Percentiles rank a stretch among this genome's conserved stretches.
These are phyloP conservation scores for Mylabris phalerata DNA, from an alignment of 1,140 invertebrate species.

Conservation along the genomic window DNA sequence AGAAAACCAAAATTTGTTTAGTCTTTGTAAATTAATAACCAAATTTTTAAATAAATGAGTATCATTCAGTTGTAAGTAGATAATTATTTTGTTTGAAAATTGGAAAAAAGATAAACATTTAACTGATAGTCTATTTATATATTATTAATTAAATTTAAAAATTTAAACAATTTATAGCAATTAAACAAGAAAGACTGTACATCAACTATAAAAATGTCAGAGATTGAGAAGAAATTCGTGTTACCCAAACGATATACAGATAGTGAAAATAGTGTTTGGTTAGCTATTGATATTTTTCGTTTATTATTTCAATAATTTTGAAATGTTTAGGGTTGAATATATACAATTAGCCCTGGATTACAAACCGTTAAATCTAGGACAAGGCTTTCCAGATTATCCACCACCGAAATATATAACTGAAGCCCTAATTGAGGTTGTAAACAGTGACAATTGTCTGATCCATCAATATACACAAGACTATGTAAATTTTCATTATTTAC, in stretches of 20 bases:
- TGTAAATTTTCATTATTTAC: conserved; percentile 45
- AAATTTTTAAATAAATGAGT: too few species aligned
- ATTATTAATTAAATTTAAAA: too few species aligned
- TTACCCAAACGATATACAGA: conserved; percentile 7
- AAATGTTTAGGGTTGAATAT: conserved; percentile 82
- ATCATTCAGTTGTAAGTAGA: too few species aligned
- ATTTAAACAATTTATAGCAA: too few species aligned
- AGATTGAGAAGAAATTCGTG: conserved; percentile 3
- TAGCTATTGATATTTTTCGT: not conserved
- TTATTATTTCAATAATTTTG: not conserved
- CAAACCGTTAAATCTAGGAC: conserved; percentile 92
- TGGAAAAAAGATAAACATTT: too few species aligned
- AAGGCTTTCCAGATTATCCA: conserved; percentile 95
- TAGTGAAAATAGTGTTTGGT: conserved; percentile 15
- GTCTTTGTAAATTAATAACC: too few species aligned
- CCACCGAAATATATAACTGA: conserved; percentile 79
- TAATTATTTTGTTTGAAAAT: too few species aligned
- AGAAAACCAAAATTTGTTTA: too few species aligned
- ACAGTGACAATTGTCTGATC: conserved; percentile 64
- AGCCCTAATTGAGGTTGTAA: conserved; percentile 63
- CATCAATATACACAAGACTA: conserved; percentile 90
- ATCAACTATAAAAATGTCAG: not conserved
- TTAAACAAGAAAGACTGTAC: not conserved
- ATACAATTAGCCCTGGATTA: conserved; percentile 78
- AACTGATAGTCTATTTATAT: too few species aligned